These are phyloP conservation scores for Polylopha cassiicola DNA, from an alignment of 2,888 invertebrate genomes.

Conservation along the genomic window DNA sequence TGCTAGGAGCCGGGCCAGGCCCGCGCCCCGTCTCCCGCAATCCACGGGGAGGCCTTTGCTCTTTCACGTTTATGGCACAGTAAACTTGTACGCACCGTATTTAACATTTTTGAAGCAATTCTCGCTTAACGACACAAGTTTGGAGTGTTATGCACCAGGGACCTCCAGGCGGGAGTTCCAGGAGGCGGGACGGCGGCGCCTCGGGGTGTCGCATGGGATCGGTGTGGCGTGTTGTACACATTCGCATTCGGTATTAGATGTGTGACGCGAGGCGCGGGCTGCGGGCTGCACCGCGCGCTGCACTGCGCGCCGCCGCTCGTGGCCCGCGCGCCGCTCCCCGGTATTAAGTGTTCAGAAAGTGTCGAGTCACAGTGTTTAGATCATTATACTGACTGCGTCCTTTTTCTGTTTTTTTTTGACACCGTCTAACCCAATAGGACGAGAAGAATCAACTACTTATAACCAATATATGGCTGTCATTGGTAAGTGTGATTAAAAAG, in stretches of 20 bases:
- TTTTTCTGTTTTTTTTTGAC: constrained; percentile 84
- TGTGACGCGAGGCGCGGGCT: constrained; percentile 56
- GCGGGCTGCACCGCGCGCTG: constrained; percentile 45
- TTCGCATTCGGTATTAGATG: constrained; percentile 57
- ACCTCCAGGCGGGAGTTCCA: constrained; percentile 37
- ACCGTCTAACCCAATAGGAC: constrained; percentile 87
- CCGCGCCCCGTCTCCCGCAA: constrained; percentile 61
- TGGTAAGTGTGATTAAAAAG: constrained; percentile 87
- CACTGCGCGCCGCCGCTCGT: constrained; percentile 43
- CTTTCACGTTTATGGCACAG: constrained; percentile 33
- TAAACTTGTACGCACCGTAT: constrained; percentile 27
- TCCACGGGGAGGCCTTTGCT: constrained; percentile 24
- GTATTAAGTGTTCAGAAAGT: constrained; percentile 57
- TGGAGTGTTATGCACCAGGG: constrained; percentile 13
- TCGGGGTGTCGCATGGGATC: constrained; percentile 71
- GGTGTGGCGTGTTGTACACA: constrained; percentile 70
- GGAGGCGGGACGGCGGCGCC: constrained; percentile 59
- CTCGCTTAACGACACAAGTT: constrained; percentile 21
- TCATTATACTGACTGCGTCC: constrained; percentile 74
- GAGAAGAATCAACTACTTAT: constrained; percentile 97
- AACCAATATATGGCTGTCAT: constrained; percentile 96
- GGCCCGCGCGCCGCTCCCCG: constrained; percentile 46
- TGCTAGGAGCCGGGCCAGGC: constrained; percentile 76
- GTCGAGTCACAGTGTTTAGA: constrained; percentile 63
- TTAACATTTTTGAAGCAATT: constrained; percentile 6